Evolutionary conservation across 1,140 invertebrate genomes (phyloP).

Genomic region (Orius laevigatus): DNA sequence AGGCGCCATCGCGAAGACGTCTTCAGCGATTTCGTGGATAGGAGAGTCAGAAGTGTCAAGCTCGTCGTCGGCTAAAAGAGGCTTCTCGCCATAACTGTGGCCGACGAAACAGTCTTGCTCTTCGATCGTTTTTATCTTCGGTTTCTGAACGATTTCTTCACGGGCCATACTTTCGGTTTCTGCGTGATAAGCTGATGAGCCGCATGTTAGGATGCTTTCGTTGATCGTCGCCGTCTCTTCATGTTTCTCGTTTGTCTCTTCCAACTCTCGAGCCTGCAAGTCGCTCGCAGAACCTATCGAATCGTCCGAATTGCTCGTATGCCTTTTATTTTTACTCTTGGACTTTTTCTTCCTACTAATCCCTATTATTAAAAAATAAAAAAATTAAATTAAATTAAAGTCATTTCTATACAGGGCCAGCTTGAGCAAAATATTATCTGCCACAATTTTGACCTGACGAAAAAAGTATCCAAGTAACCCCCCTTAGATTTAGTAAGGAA

Average conservation of each 20-base stretch:
- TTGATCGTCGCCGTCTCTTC: slow-evolving; percentile 38
- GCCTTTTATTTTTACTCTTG: slow-evolving; percentile 19
- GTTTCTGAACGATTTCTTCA: slow-evolving; percentile 19
- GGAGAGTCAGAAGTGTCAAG: slow-evolving; percentile 35
- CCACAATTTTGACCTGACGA: too few relatives aligned
- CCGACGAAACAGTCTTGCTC: slow-evolving; percentile 39
- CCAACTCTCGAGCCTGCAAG: slow-evolving; percentile 42
- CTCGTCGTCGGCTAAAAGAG: slow-evolving; percentile 62
- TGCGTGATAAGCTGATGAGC: slow-evolving; percentile 50
- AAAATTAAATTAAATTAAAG: not conserved
- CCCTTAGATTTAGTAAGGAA: too few relatives aligned
- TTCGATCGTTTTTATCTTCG: slow-evolving; percentile 20
- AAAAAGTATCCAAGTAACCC: too few relatives aligned
- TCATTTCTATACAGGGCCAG: too few relatives aligned
- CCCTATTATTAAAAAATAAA: not conserved
- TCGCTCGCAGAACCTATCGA: slow-evolving; percentile 61
- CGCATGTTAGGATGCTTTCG: slow-evolving; percentile 47
- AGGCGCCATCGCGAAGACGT: slow-evolving; percentile 59
- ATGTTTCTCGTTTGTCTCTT: slow-evolving; percentile 31
- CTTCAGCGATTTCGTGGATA: slow-evolving; percentile 27
- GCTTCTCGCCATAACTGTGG: slow-evolving; percentile 63
- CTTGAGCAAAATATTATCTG: too few relatives aligned
- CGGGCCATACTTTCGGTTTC: slow-evolving; percentile 43
- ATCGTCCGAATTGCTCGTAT: slow-evolving; percentile 38
- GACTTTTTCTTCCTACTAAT: slow-evolving; percentile 13